phyloP scores from a whole-genome alignment of 2,797 vertebrate species.

The Urosaurus nigricauda region DNA sequence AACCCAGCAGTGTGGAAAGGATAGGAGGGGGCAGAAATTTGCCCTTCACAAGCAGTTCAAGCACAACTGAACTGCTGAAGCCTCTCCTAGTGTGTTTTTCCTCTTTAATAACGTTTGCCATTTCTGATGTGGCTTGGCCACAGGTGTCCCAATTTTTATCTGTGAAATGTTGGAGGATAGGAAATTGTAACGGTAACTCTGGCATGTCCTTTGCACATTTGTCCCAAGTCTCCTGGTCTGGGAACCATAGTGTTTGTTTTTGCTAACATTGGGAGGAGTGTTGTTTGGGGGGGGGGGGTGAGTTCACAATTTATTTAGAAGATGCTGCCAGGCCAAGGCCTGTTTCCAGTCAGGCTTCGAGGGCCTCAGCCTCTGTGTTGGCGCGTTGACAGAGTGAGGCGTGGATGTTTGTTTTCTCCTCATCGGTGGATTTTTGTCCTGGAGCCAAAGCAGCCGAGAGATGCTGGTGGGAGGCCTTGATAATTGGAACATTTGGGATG shows the following conservation, averaged over 20 bases:
- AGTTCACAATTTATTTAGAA: not conserved
- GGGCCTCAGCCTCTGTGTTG: not conserved
- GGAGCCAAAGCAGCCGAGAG: not conserved
- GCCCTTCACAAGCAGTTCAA: too few relatives aligned
- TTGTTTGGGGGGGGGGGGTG: not conserved
- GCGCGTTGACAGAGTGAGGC: not conserved
- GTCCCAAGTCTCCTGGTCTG: not conserved
- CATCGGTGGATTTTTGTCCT: conserved; percentile 26
- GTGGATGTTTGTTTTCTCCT: conserved; percentile 19
- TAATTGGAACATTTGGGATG: conserved; percentile 48
- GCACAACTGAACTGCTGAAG: too few relatives aligned
- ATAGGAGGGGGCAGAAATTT: too few relatives aligned
- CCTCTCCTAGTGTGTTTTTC: too few relatives aligned
- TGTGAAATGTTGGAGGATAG: too few relatives aligned
- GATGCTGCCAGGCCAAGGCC: not conserved
- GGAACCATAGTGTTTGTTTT: not conserved
- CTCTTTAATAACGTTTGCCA: too few relatives aligned
- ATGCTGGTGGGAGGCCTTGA: conserved; percentile 28
- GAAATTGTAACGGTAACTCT: too few relatives aligned
- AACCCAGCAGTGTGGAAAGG: too few relatives aligned
- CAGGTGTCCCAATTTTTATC: too few relatives aligned
- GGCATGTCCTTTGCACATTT: too few relatives aligned
- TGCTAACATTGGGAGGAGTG: not conserved
- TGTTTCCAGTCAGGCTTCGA: not conserved
- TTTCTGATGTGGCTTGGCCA: too few relatives aligned